A percentile compares a stretch with the other conserved stretches of the same genome.
Conservation (phyloP, 2,888 invertebrate species). For the Lasioglossum villosulum region DNA sequence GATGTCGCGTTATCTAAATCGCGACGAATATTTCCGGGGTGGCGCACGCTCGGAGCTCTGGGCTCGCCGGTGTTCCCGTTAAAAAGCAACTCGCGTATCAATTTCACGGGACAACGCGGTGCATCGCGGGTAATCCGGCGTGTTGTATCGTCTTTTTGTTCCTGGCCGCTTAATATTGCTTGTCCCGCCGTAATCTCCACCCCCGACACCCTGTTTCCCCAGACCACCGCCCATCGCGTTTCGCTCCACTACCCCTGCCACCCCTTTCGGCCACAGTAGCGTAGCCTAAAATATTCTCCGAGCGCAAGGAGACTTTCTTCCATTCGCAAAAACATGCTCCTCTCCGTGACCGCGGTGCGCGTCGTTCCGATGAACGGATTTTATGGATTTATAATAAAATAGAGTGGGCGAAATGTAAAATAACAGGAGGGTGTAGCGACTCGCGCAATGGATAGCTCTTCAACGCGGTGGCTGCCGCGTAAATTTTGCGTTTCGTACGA, state of each 20-base stretch:
- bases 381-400: neutral
- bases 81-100: slow-evolving; percentile 78
- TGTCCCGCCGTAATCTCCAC: slow-evolving; percentile 78
- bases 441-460: neutral
- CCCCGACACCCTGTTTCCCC: slow-evolving; percentile 63
- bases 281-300: slow-evolving; percentile 51
- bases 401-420: no score
- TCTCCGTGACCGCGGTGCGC: no score
- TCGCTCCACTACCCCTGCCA: slow-evolving; percentile 56
- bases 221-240: slow-evolving; percentile 35
- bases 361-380: neutral
- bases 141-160: slow-evolving; percentile 80
- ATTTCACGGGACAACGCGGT: slow-evolving; percentile 81
- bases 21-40: slow-evolving; percentile 70
- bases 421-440: neutral
- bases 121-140: slow-evolving; percentile 79
- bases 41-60: slow-evolving; percentile 27
- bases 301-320: neutral
- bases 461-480: no score
- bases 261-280: slow-evolving; percentile 58
- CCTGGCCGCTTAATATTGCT: slow-evolving; percentile 81
- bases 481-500: no score
- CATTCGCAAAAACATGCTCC: neutral
- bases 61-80: slow-evolving; percentile 62
- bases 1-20: slow-evolving; percentile 72